Evolutionary conservation across 2,888 invertebrate species (phyloP).

Genomic region (Volucella zonaria): DNA sequence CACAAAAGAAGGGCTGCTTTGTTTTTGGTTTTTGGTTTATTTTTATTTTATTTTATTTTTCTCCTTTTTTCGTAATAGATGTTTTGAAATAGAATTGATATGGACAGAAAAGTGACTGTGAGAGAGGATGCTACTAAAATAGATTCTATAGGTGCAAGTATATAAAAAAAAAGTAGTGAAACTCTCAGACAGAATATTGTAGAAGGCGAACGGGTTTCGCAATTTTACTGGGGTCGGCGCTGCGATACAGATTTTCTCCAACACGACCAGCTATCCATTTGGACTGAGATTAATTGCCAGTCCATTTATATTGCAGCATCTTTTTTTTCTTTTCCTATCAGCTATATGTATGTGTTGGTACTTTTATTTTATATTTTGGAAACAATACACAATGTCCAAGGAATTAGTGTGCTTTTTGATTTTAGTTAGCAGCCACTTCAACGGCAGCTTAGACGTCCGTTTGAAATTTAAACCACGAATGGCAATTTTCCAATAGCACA

Average conservation of each 20-base stretch:
- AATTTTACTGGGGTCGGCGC: conserved; percentile 60
- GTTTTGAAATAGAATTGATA: conserved; percentile 63
- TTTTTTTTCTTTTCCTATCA: conserved; percentile 29
- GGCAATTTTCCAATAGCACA: conserved; percentile 49
- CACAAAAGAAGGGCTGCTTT: conserved; percentile 7
- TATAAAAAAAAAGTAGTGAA: conserved; percentile 14
- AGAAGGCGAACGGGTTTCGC: conserved; percentile 66
- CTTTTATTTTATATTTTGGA: conserved; percentile 49
- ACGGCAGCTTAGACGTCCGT: conserved; percentile 44
- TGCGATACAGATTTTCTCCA: conserved; percentile 48
- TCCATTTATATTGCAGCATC: conserved; percentile 65
- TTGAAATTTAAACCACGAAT: conserved; percentile 40
- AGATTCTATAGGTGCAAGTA: conserved; percentile 42
- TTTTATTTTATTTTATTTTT: background rate
- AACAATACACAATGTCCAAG: conserved; percentile 43
- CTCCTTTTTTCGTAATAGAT: conserved; percentile 56
- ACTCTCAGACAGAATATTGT: conserved; percentile 25
- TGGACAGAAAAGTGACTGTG: conserved; percentile 42
- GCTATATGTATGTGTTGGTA: background rate
- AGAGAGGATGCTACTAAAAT: conserved; percentile 51
- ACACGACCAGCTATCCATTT: conserved; percentile 18
- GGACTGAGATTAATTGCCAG: conserved; percentile 64
- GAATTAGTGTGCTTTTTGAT: conserved; percentile 3
- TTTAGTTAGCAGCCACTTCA: conserved; percentile 12
- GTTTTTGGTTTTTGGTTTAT: too few species aligned